Evolutionary conservation across 1,140 invertebrate species (phyloP), one percentile per base, ranked within the genome.

Genomic region (Pseudomyrmex flavicornis): DNA sequence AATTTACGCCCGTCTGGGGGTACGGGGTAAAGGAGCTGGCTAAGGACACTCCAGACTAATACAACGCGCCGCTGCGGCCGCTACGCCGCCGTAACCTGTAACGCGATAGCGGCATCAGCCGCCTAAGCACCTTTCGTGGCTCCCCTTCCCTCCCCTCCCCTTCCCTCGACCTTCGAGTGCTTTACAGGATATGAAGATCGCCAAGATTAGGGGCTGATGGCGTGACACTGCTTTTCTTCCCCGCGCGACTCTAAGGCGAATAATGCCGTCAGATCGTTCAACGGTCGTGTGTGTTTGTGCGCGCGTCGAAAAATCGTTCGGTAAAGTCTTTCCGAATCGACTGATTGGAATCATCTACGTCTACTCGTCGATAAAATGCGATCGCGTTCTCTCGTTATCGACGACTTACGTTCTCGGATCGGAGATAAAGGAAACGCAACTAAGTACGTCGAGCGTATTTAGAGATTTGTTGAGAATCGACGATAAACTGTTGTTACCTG

Each of bases 111-210:
- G 26, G 59, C 84, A 46, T 79, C 83, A 75, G 50, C 58, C 76
- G 79, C 72, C 63, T 75, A 82, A 88, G 88, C 74, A 84, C 61
- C 84, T 70, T 80, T 80, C 79, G 26, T 17, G n/a, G 62, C 7
- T 22, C n/a, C n/a, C n/a, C 22, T 8, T 1, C 20, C 54, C n/a
- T n/a, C n/a, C 22, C 3, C 2, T 46, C n/a, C 5, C 13, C 2
- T 46, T 1, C 5, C 13, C 54, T 48, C 44, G 65, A 75, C 82
- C 86, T 82, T 22, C 79, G 82, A 83, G 74, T 82, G 63, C 88
- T 89, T 35, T 82, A 63, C 63, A 63, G 72, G 77, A 87, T 89
- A 87, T 72, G 85, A 89, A 87, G 85, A 87, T 89, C 79, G 68
- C 52, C 85, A 61, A 88, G 87, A 89, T 89, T 89, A 82, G 73